Conservation (phyloP, 2,113 vertebrate genomes). For the Ageneiosus marmoratus region DNA sequence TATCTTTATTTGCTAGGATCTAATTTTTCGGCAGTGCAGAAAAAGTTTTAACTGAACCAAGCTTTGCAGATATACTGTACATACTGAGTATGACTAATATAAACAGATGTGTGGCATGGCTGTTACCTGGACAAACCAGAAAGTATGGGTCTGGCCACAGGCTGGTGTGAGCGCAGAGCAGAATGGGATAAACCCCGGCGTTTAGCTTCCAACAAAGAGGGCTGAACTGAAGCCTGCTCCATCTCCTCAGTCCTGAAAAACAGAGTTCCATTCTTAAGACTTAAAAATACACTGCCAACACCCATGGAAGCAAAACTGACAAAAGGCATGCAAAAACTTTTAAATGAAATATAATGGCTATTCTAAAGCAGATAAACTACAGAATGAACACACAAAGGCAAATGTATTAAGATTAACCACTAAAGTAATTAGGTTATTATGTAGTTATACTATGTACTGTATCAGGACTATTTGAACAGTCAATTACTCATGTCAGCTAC, state of each 20-base stretch:
- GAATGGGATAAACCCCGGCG: slow-evolving; percentile 87
- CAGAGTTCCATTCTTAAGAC: neutral
- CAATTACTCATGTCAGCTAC: neutral
- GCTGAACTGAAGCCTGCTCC: slow-evolving; percentile 59
- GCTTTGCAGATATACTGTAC: neutral
- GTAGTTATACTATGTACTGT: neutral
- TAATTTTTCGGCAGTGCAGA: neutral
- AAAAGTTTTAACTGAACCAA: neutral
- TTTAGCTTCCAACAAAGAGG: slow-evolving; percentile 82
- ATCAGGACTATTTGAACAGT: neutral
- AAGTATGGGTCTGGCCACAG: slow-evolving; percentile 88
- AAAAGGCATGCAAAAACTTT: neutral
- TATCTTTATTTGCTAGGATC: too few relatives aligned
- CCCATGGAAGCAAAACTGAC: neutral
- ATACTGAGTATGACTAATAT: neutral
- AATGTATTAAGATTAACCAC: neutral
- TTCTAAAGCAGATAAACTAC: neutral
- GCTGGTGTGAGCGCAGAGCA: slow-evolving; percentile 90
- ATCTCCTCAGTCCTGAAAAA: slow-evolving; percentile 66
- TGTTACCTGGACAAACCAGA: slow-evolving; percentile 82
- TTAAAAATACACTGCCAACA: neutral
- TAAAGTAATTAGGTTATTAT: neutral
- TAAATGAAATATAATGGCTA: neutral
- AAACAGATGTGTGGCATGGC: neutral
- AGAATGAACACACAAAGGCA: neutral